Percentiles rank a stretch among this genome's conserved stretches.
Evolutionary conservation across 2,113 vertebrate genomes (phyloP).

Genomic region (Nettapus auritus): DNA sequence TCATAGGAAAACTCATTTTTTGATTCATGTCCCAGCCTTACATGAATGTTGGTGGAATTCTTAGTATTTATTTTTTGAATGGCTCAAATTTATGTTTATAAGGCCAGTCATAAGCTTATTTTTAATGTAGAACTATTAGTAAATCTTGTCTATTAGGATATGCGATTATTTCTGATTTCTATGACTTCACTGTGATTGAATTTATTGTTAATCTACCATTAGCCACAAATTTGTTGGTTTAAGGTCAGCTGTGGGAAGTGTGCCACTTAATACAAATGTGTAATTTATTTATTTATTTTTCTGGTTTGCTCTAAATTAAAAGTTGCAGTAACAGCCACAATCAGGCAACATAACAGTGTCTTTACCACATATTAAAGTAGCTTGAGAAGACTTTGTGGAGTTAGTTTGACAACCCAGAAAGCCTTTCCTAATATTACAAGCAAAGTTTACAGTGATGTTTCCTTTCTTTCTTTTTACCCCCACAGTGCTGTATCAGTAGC

Average conservation of each 20-base stretch:
- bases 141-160: background rate
- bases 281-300: background rate
- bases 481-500: background rate
- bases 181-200: background rate
- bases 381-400: background rate
- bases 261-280: background rate
- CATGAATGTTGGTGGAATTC: background rate
- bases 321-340: background rate
- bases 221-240: background rate
- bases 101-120: background rate
- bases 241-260: background rate
- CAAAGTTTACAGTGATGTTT: background rate
- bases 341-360: background rate
- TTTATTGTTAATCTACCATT: background rate
- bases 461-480: background rate
- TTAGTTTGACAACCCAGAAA: background rate
- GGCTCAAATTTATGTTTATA: background rate
- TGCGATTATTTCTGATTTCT: background rate
- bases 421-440: background rate
- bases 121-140: background rate
- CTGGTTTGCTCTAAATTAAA: background rate
- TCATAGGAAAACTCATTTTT: too few relatives aligned
- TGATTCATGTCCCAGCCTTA: background rate
- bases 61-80: background rate
- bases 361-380: background rate